Base-by-base conservation (phyloP, 2,797 vertebrate species). In the Chrysocyon brachyurus region DNA sequence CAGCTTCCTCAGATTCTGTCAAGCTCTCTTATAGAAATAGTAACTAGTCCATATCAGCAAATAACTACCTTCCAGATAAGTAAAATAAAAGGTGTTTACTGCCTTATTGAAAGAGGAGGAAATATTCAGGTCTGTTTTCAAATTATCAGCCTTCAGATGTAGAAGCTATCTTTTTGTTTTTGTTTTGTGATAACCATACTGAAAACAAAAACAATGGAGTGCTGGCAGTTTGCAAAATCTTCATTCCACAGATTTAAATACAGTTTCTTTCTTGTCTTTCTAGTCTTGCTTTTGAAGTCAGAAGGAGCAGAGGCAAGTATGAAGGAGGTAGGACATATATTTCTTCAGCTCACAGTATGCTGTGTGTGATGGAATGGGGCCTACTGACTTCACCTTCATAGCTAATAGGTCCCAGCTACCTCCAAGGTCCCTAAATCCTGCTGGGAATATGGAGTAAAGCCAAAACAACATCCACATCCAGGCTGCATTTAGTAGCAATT, bases 81-180 rank as follows among this genome's bases (percentile, higher is more conserved):
- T 83, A 75, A 77, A 87, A 56, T 19, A 82, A 91, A 94, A 70
- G 87, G 36, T 14, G 21, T 83, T 90, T 87, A 87, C 59, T 82
- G 81, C 61, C 31, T 89, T 90, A 81, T 70, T 94, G 97, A 97
- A 94, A 96, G 94, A 94, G 52, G 70, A 96, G 96, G 96, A 97
- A 97, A 87, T 95, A 92, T 73, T 97, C 78, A 78, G 79, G 64
- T 70, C 86, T 97, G 88, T 97, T 97, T 87, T 96, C 86, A 95
- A 79, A 90, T 70, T 86, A 82, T 86, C 79, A 33, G 63, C n/a
- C 93, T 97, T 92, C 92, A 72, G 64, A 92, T n/a, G 40, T 16
- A 87, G 90, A 90, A 93, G 97, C 91, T 97, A 95, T 97, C 97
- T 94, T 88, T 95, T 90, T 82, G 78, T 85, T 96, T 97, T 84